Percentiles rank a stretch among this genome's conserved stretches.
phyloP scores from a whole-genome alignment of 2,797 vertebrate species.

The Chaunax sp. region DNA sequence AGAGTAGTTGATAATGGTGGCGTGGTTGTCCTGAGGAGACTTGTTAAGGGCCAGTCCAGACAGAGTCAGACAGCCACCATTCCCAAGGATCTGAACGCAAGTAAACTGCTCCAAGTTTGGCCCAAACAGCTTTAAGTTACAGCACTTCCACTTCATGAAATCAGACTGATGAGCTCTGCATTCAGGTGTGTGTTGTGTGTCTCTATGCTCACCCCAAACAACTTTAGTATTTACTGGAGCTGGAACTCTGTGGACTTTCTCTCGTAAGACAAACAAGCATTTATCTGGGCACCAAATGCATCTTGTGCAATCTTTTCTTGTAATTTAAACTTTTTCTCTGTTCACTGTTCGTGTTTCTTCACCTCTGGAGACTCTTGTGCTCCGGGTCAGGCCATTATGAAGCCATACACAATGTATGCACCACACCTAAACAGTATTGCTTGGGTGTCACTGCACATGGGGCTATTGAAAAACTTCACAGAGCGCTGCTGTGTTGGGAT shows the following conservation, averaged over 20 bases:
- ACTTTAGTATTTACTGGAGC: conserved; percentile 58
- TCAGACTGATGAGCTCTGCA: conserved; percentile 62
- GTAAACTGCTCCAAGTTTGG: conserved; percentile 78
- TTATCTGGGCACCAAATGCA: conserved; percentile 46
- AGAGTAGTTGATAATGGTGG: conserved; percentile 67
- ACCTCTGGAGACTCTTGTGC: conserved; percentile 57
- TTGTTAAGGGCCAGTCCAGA: conserved; percentile 78
- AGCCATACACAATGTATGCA: conserved; percentile 6
- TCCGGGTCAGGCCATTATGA: conserved; percentile 54
- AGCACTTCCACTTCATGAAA: conserved; percentile 68
- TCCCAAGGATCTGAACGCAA: conserved; percentile 72
- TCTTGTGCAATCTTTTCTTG: conserved; percentile 35
- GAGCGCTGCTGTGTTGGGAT: background rate
- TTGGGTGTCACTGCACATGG: background rate
- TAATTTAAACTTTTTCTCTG: conserved; percentile 42
- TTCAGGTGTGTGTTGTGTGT: conserved; percentile 38
- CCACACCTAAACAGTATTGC: background rate
- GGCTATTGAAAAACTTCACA: background rate
- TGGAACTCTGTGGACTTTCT: conserved; percentile 40
- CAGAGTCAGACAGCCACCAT: conserved; percentile 59
- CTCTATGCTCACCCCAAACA: conserved; percentile 53
- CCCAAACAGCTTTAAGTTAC: conserved; percentile 78
- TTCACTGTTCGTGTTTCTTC: conserved; percentile 37
- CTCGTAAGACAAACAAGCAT: conserved; percentile 16
- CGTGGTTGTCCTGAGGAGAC: conserved; percentile 80